Evolutionary conservation across 2,888 invertebrate species (phyloP).

Genomic region (Chymomyza caudatula): DNA sequence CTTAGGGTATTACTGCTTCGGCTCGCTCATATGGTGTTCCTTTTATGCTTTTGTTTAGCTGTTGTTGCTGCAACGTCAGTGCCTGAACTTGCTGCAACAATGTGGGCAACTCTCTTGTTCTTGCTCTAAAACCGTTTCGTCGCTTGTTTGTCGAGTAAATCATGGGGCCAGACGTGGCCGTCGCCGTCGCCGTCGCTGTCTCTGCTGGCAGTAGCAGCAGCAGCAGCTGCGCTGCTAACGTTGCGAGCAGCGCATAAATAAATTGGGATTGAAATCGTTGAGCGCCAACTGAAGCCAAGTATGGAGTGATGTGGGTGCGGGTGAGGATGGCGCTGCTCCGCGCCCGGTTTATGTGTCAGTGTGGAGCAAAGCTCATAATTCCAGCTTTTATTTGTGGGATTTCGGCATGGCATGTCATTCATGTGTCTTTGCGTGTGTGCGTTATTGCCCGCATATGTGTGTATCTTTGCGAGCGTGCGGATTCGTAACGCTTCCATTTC

Average conservation of each 20-base stretch:
- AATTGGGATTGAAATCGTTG: constrained; percentile 54
- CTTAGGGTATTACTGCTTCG: background rate
- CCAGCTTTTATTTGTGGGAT: constrained; percentile 71
- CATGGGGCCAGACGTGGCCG: background rate
- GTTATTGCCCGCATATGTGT: constrained; percentile 35
- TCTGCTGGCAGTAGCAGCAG: background rate
- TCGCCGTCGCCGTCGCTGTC: background rate
- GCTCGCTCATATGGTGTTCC: background rate
- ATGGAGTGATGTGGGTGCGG: no score
- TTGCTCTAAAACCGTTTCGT: background rate
- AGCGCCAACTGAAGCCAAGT: background rate
- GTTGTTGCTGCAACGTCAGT: background rate
- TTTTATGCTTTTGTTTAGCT: background rate
- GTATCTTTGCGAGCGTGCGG: constrained; percentile 20
- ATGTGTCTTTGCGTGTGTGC: constrained; percentile 37
- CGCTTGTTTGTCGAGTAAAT: background rate
- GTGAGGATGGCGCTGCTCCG: constrained; percentile 1
- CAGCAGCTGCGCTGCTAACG: background rate
- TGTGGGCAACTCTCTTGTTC: background rate
- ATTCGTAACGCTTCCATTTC: constrained; percentile 47
- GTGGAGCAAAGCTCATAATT: constrained; percentile 64
- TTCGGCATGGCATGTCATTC: constrained; percentile 69
- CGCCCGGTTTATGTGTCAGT: background rate
- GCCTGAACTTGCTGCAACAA: background rate
- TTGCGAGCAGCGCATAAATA: constrained; percentile 65